These are phyloP conservation scores for Malthinus seriepunctatus DNA, from an alignment of 2,888 invertebrate species.

Conservation along the genomic window DNA sequence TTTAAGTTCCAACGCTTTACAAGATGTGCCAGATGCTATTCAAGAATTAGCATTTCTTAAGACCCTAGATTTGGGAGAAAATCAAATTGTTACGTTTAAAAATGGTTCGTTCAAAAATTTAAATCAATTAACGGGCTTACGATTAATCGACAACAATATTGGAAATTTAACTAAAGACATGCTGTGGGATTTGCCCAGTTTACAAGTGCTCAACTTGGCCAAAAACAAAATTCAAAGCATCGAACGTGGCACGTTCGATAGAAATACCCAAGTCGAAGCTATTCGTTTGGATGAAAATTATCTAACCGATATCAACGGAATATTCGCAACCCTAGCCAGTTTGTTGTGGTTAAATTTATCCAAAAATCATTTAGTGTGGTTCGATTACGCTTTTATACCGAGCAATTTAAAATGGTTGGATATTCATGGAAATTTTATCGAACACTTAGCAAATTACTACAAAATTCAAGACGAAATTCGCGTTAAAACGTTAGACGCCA, in stretches of 20 bases:
- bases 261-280: conserved; percentile 81
- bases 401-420: conserved; percentile 89
- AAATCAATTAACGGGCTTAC: conserved; percentile 82
- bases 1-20: conserved; percentile 83
- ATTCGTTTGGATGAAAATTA: conserved; percentile 88
- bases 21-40: conserved; percentile 80
- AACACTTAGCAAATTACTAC: conserved; percentile 86
- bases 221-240: conserved; percentile 87
- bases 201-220: conserved; percentile 86
- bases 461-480: conserved; percentile 80
- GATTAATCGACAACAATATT: conserved; percentile 88
- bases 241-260: conserved; percentile 81
- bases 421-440: conserved; percentile 87
- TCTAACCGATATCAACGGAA: conserved; percentile 86
- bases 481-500: conserved; percentile 85
- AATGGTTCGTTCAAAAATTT: conserved; percentile 86
- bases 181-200: conserved; percentile 82
- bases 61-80: conserved; percentile 89
- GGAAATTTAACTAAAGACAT: conserved; percentile 82
- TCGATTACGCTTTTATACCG: conserved; percentile 91
- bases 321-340: conserved; percentile 83
- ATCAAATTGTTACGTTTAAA: conserved; percentile 80
- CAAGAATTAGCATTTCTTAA: conserved; percentile 81
- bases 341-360: conserved; percentile 87
- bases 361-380: conserved; percentile 90